Evolutionary conservation across 2,797 vertebrate species (phyloP).

Genomic region (Lithobates sylvaticus): DNA sequence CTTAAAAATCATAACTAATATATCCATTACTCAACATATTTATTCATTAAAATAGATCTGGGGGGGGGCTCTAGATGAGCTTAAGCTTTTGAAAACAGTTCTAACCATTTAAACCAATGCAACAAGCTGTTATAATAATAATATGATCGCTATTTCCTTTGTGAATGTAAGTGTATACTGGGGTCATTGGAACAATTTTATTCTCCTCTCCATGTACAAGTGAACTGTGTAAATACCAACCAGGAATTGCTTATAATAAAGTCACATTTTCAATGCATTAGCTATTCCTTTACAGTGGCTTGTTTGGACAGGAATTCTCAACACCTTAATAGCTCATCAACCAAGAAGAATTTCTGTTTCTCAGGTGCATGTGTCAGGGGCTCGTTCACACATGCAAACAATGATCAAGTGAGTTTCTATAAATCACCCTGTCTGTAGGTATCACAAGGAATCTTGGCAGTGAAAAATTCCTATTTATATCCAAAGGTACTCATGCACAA

Average conservation of each 20-base stretch:
- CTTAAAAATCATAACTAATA: too few relatives aligned
- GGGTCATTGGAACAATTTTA: too few relatives aligned
- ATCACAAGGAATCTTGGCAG: too few relatives aligned
- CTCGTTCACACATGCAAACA: slow-evolving; percentile 14
- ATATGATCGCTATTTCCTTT: too few relatives aligned
- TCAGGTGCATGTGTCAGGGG: not conserved
- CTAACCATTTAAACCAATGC: too few relatives aligned
- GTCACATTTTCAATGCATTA: not conserved
- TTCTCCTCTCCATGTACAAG: not conserved
- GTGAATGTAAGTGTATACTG: too few relatives aligned
- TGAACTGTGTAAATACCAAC: not conserved
- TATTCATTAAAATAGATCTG: too few relatives aligned
- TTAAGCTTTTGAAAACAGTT: too few relatives aligned
- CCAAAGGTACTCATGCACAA: not conserved
- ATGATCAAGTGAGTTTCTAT: not conserved
- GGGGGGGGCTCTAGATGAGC: too few relatives aligned
- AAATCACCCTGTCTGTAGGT: not conserved
- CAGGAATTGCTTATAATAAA: not conserved
- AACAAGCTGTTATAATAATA: too few relatives aligned
- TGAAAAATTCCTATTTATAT: too few relatives aligned
- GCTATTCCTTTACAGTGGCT: not conserved
- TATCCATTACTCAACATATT: too few relatives aligned
- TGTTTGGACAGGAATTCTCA: slow-evolving; percentile 10
- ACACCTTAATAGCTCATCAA: not conserved
- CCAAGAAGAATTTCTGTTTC: not conserved